phyloP scores from a whole-genome alignment of 2,113 vertebrate genomes.

The Lophura nycthemera region DNA sequence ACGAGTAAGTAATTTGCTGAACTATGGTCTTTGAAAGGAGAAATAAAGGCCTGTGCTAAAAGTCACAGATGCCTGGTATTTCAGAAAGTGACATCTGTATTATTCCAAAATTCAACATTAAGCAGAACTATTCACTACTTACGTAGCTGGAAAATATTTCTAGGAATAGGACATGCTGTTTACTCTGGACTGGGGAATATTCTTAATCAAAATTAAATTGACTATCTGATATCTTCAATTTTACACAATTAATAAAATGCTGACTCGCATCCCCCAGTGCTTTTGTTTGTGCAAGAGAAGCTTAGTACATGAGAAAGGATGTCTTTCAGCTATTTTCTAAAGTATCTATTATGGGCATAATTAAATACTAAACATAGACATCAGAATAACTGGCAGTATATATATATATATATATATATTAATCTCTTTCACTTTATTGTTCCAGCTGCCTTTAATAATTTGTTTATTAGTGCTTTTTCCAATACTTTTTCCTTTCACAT shows the following conservation, averaged over 20 bases:
- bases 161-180: background rate
- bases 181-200: background rate
- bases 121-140: background rate
- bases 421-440: background rate
- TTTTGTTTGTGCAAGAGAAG: background rate
- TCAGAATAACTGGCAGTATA: background rate
- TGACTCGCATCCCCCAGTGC: background rate
- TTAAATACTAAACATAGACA: background rate
- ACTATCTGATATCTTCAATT: background rate
- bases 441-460: background rate
- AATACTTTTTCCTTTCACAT: background rate
- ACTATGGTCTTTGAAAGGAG: background rate
- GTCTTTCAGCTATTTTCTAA: background rate
- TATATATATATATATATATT: background rate
- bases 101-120: background rate
- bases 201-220: background rate
- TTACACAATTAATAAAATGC: background rate
- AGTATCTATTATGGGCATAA: background rate
- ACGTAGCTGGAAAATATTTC: background rate
- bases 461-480: background rate
- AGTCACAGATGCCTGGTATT: background rate
- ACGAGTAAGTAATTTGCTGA: background rate
- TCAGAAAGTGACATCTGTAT: background rate
- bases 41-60: background rate
- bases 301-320: background rate